Evolutionary conservation across 2,797 vertebrate genomes (phyloP).

Genomic region (Spondyliosoma cantharus): DNA sequence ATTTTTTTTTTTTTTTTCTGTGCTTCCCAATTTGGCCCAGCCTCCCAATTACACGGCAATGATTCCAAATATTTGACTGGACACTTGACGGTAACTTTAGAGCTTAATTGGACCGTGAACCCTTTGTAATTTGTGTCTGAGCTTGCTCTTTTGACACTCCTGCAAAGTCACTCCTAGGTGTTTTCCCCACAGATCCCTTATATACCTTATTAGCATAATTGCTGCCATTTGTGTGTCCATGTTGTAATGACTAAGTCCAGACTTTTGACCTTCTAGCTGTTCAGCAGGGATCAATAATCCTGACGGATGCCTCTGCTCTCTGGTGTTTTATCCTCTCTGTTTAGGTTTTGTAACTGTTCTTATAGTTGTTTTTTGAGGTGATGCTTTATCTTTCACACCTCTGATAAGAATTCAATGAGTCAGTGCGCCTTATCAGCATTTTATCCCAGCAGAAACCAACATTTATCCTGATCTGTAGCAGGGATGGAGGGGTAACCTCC

Average conservation of each 20-base stretch:
- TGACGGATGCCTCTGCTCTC: background rate
- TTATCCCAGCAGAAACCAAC: conserved; percentile 8
- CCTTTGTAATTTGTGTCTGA: background rate
- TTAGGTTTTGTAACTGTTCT: background rate
- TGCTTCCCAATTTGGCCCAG: background rate
- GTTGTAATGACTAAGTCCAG: background rate
- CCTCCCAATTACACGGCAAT: background rate
- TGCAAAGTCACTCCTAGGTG: background rate
- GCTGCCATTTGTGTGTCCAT: background rate
- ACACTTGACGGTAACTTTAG: conserved; percentile 1
- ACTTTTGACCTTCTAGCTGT: background rate
- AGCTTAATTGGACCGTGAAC: conserved; percentile 21
- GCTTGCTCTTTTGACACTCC: background rate
- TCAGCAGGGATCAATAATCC: background rate
- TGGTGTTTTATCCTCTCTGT: background rate
- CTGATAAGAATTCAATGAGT: conserved; percentile 3
- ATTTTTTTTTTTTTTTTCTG: background rate
- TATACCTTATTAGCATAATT: conserved; percentile 24
- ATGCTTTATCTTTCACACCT: conserved; percentile 1
- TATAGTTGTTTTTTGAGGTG: background rate
- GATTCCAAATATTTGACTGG: conserved; percentile 7
- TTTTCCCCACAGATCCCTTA: background rate
- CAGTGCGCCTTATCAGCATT: background rate
- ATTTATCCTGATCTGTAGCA: conserved; percentile 6
- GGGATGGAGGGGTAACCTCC: background rate